Percentiles rank a stretch among this genome's conserved stretches.
Evolutionary conservation across 2,888 invertebrate species (phyloP).

Genomic region (Drosophila formosana): DNA sequence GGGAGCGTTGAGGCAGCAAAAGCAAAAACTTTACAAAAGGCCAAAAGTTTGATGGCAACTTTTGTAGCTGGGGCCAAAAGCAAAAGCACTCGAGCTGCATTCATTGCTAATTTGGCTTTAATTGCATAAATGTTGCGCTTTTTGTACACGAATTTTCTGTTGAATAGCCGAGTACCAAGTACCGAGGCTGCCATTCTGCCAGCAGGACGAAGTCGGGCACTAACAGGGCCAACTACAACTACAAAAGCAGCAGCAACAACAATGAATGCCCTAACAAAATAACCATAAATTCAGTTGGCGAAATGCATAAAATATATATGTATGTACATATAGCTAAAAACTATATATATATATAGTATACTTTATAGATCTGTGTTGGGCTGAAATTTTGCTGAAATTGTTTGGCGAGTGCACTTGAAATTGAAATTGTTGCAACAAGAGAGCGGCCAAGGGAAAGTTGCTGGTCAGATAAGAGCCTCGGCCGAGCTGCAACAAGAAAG

Average conservation of each 20-base stretch:
- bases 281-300: constrained; percentile 71
- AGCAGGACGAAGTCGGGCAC: constrained; percentile 3
- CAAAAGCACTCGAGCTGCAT: constrained; percentile 78
- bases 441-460: background rate
- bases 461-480: constrained; percentile 46
- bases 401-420: constrained; percentile 75
- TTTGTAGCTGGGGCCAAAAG: constrained; percentile 71
- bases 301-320: constrained; percentile 54
- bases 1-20: constrained; percentile 47
- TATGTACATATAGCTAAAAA: constrained; percentile 9
- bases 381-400: constrained; percentile 70
- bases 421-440: constrained; percentile 64
- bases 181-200: background rate
- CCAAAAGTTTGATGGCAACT: constrained; percentile 81
- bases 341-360: constrained; percentile 3
- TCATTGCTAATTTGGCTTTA: constrained; percentile 82
- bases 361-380: constrained; percentile 32
- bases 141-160: constrained; percentile 69
- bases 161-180: constrained; percentile 28
- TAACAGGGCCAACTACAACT: constrained; percentile 13
- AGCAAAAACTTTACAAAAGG: constrained; percentile 77
- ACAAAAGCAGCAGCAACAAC: constrained; percentile 26
- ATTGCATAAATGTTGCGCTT: constrained; percentile 82
- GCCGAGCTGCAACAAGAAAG: constrained; percentile 53
- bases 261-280: constrained; percentile 33